Evolutionary conservation across 2,113 vertebrate genomes (phyloP), one percentile per base, ranked within the genome.

Genomic region (Gobius niger): DNA sequence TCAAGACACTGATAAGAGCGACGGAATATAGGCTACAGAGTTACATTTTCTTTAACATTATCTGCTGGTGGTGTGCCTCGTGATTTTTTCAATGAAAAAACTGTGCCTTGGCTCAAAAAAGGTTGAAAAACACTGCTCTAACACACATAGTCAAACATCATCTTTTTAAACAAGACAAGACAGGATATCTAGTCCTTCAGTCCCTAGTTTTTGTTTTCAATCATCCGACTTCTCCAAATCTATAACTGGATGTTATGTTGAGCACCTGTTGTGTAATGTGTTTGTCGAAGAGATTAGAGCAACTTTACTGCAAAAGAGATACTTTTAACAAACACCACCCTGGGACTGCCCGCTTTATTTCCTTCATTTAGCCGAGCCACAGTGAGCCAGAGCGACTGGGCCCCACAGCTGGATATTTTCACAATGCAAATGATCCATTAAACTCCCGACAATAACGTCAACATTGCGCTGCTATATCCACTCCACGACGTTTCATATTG

Each of bases 361-460:
- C 52, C 70, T 63, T 70, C 72, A 81, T 83, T 81, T 63, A 81
- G 77, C 61, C 63, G 41, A 70, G 77, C 66, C 54, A 68, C 41
- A 78, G 52, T 71, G 65, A 80, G 52, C 59, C 62, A 46, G 70
- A 63, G 63, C 62, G 71, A 63, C 42, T 63, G 70, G 44, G 16
- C 54, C 70, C 41, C 2, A 59, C 68, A 49, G 70, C 65, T 75
- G 83, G 15, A 49, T 47, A 64, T 57, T 71, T 57, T 64, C 50
- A 66, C 46, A 66, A 34, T 34, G 24, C 24, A 34, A 34, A 34
- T 34, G 24, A 34, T 34, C 24, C 24, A 34, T 34, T 34, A 34
- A 34, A 34, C 24, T 34, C 24, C 24, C 3, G 24, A 34, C 24
- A 34, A 24, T 24, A 24, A 24, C 24, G 24, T 24, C 1, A 24